Evolutionary conservation across 2,888 invertebrate genomes (phyloP), one percentile per base, ranked within the genome.

Genomic region (Adineta ricciae): DNA sequence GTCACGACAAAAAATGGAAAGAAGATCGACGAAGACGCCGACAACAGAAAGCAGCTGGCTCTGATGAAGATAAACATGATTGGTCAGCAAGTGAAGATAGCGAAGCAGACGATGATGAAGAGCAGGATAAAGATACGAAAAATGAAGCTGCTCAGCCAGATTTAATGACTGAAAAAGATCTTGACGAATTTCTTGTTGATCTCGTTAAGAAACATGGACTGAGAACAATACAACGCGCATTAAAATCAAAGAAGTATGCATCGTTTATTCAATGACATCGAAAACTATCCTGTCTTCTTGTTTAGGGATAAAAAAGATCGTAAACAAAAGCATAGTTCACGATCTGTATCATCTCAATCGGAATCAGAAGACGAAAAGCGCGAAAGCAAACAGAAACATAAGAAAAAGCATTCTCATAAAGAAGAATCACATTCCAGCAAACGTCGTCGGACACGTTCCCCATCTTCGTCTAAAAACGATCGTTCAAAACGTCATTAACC

Each of bases 141-240:
- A n/a, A 24, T 78, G 46, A 46, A 46, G 46, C 5, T 46, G 11
- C 2, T 2, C 38, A 41, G n/a, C 24, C 21, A 46, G 46, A 46
- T n/a, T 41, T 16, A 24, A 52, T 73, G 27, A 73, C 72, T 41
- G 82, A 85, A 50, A 85, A 85, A 36, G 84, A 85, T 36, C 27
- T 85, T 1, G 85, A 85, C 38, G 78, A 84, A 4, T 78, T 84
- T 54, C 54, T 85, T 32, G 9, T 85, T 21, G 83, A 72, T 54
- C 27, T 85, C 8, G 38, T 85, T 4, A 82, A 85, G 16, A 84
- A 78, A 82, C 83, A 73, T 56, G 85, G 84, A 4, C 41, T 38
- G n/a, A 78, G 84, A 41, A 73, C 41, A 16, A 9, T 85, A 38
- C 11, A 78, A 21, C 38, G 41, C 38, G 11, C 78, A 78, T 78